phyloP scores from a whole-genome alignment of 2,888 invertebrate genomes.

The Papilio gigon region DNA sequence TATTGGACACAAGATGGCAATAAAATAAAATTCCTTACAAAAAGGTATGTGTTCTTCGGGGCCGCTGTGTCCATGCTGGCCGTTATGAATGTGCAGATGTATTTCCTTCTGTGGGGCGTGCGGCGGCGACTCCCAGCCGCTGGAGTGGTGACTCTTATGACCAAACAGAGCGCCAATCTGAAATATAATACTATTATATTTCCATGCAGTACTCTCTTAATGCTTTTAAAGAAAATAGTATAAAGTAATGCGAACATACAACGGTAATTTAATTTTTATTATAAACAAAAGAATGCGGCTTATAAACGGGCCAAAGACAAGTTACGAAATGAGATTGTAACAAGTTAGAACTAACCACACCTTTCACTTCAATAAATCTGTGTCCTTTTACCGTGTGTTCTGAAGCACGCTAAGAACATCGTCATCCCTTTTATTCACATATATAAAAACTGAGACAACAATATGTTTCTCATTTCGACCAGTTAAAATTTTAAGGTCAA shows the following conservation, averaged over 20 bases:
- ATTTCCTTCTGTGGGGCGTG: slow-evolving; percentile 68
- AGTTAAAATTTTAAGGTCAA: not conserved
- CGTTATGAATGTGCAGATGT: slow-evolving; percentile 76
- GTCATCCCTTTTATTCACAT: not conserved
- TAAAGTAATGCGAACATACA: not conserved
- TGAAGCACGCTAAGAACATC: not conserved
- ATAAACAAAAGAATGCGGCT: not conserved
- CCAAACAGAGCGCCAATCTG: slow-evolving; percentile 70
- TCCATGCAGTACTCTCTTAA: too few species aligned
- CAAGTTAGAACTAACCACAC: not conserved
- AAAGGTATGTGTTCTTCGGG: slow-evolving; percentile 48
- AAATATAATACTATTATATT: too few species aligned
- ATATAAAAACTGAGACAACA: not conserved
- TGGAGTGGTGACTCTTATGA: slow-evolving; percentile 57
- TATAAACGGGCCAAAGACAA: not conserved
- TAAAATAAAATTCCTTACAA: slow-evolving; percentile 47
- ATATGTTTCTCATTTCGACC: not conserved
- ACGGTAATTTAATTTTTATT: not conserved
- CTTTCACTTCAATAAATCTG: slow-evolving; percentile 5
- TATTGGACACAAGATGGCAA: slow-evolving; percentile 45
- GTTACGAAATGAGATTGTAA: slow-evolving; percentile 7
- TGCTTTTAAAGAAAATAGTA: too few species aligned
- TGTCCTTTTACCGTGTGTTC: not conserved
- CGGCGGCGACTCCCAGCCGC: slow-evolving; percentile 59
- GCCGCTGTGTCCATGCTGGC: slow-evolving; percentile 51